Percentiles rank a stretch among this genome's conserved stretches.
Conservation (phyloP, 2,113 vertebrate species). For the Sakesphorus luctuosus region DNA sequence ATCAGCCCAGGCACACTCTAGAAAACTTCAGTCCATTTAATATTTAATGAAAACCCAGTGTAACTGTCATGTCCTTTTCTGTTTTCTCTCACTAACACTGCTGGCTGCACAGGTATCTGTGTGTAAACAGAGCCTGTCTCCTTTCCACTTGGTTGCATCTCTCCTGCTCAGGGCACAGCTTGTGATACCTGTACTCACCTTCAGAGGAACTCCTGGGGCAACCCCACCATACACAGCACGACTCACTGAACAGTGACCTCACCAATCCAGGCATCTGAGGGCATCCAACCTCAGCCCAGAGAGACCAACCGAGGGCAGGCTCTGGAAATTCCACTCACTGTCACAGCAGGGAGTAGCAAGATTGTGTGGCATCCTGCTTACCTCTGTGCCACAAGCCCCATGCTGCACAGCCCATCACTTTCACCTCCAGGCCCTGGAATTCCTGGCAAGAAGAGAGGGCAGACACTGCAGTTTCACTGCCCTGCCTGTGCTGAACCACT, state of each 20-base stretch:
- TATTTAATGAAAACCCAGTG: slow-evolving; percentile 64
- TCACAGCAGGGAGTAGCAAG: neutral
- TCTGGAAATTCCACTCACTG: neutral
- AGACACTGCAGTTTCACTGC: neutral
- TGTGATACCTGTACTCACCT: neutral
- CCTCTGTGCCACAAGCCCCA: neutral
- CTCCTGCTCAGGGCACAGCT: neutral
- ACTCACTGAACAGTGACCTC: neutral
- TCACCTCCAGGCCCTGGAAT: neutral
- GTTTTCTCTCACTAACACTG: slow-evolving; percentile 24
- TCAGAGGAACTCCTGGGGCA: neutral
- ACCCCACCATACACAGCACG: neutral
- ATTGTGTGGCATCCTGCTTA: neutral
- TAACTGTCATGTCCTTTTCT: slow-evolving; percentile 68
- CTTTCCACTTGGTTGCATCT: slow-evolving; percentile 12
- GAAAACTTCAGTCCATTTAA: slow-evolving; percentile 54
- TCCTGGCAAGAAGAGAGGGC: neutral
- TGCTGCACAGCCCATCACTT: fast-evolving
- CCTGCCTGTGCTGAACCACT: neutral
- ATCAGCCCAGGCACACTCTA: slow-evolving; percentile 8
- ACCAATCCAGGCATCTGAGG: fast-evolving
- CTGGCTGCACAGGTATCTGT: slow-evolving; percentile 50
- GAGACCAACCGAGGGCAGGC: neutral
- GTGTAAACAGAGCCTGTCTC: slow-evolving; percentile 49
- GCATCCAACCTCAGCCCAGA: neutral